These are phyloP conservation scores for Microtus pennsylvanicus DNA, from an alignment of 2,113 vertebrate species.

Conservation along the genomic window DNA sequence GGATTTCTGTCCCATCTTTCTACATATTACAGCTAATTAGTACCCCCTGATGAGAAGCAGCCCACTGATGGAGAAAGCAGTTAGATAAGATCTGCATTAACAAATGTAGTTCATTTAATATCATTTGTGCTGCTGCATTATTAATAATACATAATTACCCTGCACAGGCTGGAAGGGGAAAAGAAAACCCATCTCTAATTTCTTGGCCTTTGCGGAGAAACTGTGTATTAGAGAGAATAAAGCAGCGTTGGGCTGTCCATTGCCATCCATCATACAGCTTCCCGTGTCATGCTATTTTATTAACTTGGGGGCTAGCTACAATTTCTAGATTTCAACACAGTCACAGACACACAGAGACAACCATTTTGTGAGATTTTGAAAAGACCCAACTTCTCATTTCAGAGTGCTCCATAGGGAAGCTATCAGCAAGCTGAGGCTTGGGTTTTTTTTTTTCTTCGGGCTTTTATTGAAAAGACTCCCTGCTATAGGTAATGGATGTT, in stretches of 20 bases:
- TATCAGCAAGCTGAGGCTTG: constrained; percentile 54
- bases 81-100: constrained; percentile 92
- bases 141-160: constrained; percentile 92
- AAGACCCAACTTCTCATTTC: constrained; percentile 63
- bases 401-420: constrained; percentile 56
- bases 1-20: constrained; percentile 90
- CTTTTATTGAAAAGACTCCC: neutral
- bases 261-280: constrained; percentile 76
- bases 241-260: constrained; percentile 70
- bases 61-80: constrained; percentile 89
- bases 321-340: constrained; percentile 76
- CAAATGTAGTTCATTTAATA: constrained; percentile 93
- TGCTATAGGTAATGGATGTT: neutral
- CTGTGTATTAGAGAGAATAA: constrained; percentile 79
- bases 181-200: constrained; percentile 89
- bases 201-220: constrained; percentile 86
- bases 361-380: neutral
- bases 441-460: neutral
- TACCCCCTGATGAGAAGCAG: constrained; percentile 91
- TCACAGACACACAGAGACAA: constrained; percentile 50
- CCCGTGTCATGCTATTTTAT: constrained; percentile 78
- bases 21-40: constrained; percentile 91
- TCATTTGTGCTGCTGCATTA: constrained; percentile 92
- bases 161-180: constrained; percentile 85
- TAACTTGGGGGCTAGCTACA: constrained; percentile 70